phyloP scores from a whole-genome alignment of 2,797 vertebrate genomes.

The Onychomys torridus region DNA sequence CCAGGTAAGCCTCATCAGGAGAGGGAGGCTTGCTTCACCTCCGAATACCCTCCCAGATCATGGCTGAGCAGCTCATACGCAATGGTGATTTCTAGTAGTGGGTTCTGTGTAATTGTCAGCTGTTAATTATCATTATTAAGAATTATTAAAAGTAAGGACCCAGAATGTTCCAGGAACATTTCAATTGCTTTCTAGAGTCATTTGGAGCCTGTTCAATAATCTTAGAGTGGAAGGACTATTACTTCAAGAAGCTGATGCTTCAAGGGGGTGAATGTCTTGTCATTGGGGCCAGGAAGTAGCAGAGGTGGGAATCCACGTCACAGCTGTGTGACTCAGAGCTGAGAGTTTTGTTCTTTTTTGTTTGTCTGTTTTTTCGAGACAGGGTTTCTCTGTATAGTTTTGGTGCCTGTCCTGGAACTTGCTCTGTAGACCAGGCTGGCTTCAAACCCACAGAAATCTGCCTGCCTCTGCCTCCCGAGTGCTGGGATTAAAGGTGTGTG shows the following conservation, averaged over 20 bases:
- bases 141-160: conserved; percentile 68
- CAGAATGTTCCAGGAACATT: conserved; percentile 61
- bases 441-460: too few species aligned
- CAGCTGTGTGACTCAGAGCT: not conserved
- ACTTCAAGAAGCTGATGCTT: not conserved
- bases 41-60: conserved; percentile 32
- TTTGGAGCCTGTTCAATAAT: not conserved
- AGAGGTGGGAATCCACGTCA: not conserved
- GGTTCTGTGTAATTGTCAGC: conserved; percentile 63
- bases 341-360: too few species aligned
- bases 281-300: fast-evolving
- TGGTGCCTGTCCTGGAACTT: too few species aligned
- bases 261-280: not conserved
- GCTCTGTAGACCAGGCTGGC: too few species aligned
- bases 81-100: conserved; percentile 46
- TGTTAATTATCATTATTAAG: conserved; percentile 79
- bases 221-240: not conserved
- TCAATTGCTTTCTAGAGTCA: conserved; percentile 41
- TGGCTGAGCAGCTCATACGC: conserved; percentile 47
- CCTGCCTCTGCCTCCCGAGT: too few species aligned
- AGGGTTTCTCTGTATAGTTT: too few species aligned
- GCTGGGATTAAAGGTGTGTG: too few species aligned
- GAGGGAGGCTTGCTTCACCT: not conserved
- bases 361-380: too few species aligned
- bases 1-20: not conserved